phyloP scores from a whole-genome alignment of 1,140 invertebrate species.

The Monochamus saltuarius region DNA sequence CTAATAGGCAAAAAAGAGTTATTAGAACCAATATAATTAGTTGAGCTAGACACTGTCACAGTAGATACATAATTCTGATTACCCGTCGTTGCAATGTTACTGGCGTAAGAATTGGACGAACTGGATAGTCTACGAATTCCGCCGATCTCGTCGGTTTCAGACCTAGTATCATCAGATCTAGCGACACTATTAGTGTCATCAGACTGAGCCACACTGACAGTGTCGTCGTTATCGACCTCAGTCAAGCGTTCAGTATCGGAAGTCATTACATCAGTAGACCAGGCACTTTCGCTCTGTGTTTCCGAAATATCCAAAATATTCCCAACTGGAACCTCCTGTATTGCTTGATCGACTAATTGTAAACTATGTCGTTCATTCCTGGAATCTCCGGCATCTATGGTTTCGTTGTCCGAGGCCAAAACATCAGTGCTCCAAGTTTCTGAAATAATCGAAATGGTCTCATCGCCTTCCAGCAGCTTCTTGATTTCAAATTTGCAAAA shows the following conservation, averaged over 20 bases:
- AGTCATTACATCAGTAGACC: constrained; percentile 95
- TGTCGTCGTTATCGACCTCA: constrained; percentile 83
- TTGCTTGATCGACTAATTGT: constrained; percentile 37
- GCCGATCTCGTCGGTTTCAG: constrained; percentile 57
- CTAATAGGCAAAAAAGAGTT: background rate
- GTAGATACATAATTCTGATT: constrained; percentile 23
- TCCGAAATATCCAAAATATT: constrained; percentile 75
- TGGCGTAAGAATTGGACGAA: constrained; percentile 35
- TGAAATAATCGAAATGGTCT: constrained; percentile 92
- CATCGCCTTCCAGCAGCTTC: constrained; percentile 81
- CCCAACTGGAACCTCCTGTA: constrained; percentile 38
- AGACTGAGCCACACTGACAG: constrained; percentile 71
- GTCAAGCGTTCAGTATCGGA: constrained; percentile 91
- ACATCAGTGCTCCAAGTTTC: constrained; percentile 98
- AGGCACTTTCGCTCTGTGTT: constrained; percentile 89
- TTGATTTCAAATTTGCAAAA: constrained; percentile 99
- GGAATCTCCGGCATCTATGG: constrained; percentile 66
- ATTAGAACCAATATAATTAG: background rate
- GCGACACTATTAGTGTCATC: constrained; percentile 65
- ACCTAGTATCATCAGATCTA: constrained; percentile 70
- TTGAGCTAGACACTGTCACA: constrained; percentile 12
- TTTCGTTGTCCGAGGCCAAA: constrained; percentile 91
- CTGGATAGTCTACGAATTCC: constrained; percentile 33
- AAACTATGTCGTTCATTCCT: constrained; percentile 51
- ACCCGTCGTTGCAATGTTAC: background rate